Percentiles rank a stretch among this genome's conserved stretches.
Evolutionary conservation across 2,113 vertebrate species (phyloP).

Genomic region (Aspidoscelis tigris): DNA sequence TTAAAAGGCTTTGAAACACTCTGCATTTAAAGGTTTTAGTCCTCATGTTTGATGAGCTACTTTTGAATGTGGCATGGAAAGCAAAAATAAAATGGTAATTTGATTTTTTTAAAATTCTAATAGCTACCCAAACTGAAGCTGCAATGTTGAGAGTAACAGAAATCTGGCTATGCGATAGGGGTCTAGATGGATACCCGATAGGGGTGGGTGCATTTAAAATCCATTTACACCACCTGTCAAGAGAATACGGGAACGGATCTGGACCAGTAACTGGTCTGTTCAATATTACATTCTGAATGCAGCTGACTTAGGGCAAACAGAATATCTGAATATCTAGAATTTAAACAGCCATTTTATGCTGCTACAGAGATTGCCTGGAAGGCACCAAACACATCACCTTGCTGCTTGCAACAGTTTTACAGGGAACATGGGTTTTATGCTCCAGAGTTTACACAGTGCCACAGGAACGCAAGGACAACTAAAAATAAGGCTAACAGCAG

Average conservation of each 20-base stretch:
- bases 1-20: neutral
- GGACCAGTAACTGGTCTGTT: neutral
- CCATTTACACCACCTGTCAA: too few relatives aligned
- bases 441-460: neutral
- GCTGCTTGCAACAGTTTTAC: neutral
- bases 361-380: neutral
- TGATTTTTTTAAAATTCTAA: too few relatives aligned
- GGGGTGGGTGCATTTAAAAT: too few relatives aligned
- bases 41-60: neutral
- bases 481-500: slow-evolving; percentile 2
- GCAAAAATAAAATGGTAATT: neutral
- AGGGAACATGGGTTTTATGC: neutral
- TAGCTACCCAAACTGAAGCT: neutral
- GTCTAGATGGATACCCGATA: neutral
- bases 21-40: neutral
- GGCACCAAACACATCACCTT: neutral
- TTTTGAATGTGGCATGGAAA: neutral
- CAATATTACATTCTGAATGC: neutral
- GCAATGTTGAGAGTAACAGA: neutral
- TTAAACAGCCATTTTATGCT: neutral
- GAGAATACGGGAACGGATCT: neutral
- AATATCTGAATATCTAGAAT: neutral
- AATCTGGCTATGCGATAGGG: too few relatives aligned
- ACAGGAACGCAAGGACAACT: slow-evolving; percentile 19
- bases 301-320: neutral